Evolutionary conservation across 64 coral and sea anemone genomes (phyloP).

Genomic region (Montipora cactus): DNA sequence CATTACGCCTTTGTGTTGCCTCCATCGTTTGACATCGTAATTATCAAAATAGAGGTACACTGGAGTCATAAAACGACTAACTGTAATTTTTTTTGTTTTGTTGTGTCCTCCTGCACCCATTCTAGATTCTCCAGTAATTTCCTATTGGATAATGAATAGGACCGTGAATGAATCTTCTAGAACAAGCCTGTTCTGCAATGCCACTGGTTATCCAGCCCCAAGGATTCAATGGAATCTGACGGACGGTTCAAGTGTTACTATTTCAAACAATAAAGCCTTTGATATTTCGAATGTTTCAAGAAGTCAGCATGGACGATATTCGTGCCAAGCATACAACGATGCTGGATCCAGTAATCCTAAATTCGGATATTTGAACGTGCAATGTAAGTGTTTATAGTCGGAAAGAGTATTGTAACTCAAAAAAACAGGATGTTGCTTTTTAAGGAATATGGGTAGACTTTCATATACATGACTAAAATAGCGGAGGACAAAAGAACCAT

Average conservation of each 20-base stretch:
- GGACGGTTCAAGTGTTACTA: neutral
- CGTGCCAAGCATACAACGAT: neutral
- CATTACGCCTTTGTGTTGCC: too few relatives aligned
- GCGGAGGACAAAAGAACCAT: too few relatives aligned
- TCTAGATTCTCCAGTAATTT: constrained; percentile 1
- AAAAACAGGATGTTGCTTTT: too few relatives aligned
- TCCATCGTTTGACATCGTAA: too few relatives aligned
- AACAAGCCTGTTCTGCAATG: neutral
- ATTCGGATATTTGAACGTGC: neutral
- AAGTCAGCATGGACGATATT: constrained; percentile 17
- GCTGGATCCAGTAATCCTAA: neutral
- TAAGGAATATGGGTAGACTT: too few relatives aligned
- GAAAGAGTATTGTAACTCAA: neutral
- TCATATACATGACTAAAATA: too few relatives aligned
- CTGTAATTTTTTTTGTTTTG: too few relatives aligned
- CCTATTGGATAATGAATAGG: neutral
- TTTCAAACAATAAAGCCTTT: neutral
- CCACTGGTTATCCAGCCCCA: constrained; percentile 11
- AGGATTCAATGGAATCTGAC: neutral
- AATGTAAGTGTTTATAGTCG: constrained; percentile 18
- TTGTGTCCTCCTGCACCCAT: neutral
- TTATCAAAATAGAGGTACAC: too few relatives aligned
- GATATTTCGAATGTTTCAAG: neutral
- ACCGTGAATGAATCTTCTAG: constrained; percentile 2
- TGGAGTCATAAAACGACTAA: too few relatives aligned